phyloP scores from a whole-genome alignment of 2,888 invertebrate species.

The Nemotelus nigrinus region DNA sequence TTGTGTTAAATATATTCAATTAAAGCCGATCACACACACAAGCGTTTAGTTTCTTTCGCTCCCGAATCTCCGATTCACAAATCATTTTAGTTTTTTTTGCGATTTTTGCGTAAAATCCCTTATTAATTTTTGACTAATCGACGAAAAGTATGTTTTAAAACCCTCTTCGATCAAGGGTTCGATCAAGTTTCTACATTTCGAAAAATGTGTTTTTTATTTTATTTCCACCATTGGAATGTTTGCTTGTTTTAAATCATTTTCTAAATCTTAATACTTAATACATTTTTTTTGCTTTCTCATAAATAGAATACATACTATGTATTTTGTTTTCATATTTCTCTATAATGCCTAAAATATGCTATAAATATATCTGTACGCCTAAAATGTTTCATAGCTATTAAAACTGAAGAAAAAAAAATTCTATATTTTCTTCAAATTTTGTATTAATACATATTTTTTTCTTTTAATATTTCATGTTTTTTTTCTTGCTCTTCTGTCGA shows the following conservation, averaged over 20 bases:
- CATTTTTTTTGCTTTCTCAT: neutral
- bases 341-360: neutral
- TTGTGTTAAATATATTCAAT: too few relatives aligned
- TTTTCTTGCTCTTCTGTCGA: too few relatives aligned
- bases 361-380: neutral
- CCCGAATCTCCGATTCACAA: too few relatives aligned
- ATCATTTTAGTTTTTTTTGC: too few relatives aligned
- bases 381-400: slow-evolving; percentile 2
- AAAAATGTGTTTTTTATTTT: neutral
- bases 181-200: slow-evolving; percentile 17
- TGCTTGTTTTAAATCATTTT: slow-evolving; percentile 7
- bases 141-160: slow-evolving; percentile 21
- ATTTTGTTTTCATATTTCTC: neutral
- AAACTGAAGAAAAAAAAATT: neutral
- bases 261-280: neutral
- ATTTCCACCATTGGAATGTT: slow-evolving; percentile 25
- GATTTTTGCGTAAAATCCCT: too few relatives aligned
- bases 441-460: too few relatives aligned
- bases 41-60: too few relatives aligned
- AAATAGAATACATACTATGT: slow-evolving; percentile 4
- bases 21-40: too few relatives aligned
- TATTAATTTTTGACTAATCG: too few relatives aligned
- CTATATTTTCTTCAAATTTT: too few relatives aligned
- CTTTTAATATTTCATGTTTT: too few relatives aligned
- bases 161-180: slow-evolving; percentile 5